Percentiles rank a stretch among this genome's conserved stretches.
Conservation (phyloP, 2,113 vertebrate species). For the Muntiacus reevesi region DNA sequence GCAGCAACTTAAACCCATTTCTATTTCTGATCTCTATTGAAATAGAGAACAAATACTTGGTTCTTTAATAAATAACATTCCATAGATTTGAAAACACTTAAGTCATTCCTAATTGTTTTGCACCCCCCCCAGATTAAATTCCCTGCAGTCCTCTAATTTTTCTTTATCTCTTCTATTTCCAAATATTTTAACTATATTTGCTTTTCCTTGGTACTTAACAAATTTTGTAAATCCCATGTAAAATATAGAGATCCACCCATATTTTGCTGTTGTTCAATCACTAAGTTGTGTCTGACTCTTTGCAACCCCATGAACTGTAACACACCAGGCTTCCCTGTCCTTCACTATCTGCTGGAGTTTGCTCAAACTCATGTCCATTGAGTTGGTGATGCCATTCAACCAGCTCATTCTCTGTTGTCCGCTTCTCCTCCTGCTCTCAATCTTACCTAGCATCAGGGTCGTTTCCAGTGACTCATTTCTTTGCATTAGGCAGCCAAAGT, state of each 20-base stretch:
- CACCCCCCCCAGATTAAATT: constrained; percentile 19
- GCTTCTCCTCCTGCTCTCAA: not conserved
- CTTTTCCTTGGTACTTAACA: not conserved
- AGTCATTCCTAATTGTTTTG: constrained; percentile 38
- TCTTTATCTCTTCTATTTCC: constrained; percentile 40
- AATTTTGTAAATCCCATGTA: not conserved
- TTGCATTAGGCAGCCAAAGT: not conserved
- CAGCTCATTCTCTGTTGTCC: not conserved
- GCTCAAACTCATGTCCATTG: not conserved
- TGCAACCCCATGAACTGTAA: not conserved
- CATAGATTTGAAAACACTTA: constrained; percentile 50
- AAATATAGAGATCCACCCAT: not conserved
- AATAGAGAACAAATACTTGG: constrained; percentile 52
- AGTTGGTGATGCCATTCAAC: not conserved
- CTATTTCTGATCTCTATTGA: constrained; percentile 47
- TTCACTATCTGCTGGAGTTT: not conserved
- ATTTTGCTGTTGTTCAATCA: not conserved
- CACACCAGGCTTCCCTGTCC: not conserved
- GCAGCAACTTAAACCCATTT: constrained; percentile 24
- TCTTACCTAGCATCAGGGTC: not conserved
- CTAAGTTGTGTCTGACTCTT: not conserved
- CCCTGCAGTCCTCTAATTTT: constrained; percentile 35
- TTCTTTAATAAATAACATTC: constrained; percentile 61
- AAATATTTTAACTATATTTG: constrained; percentile 48
- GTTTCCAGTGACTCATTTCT: not conserved